Base-by-base conservation (phyloP, 1,140 invertebrate genomes). In the Pseudomyrmex cubaensis region DNA sequence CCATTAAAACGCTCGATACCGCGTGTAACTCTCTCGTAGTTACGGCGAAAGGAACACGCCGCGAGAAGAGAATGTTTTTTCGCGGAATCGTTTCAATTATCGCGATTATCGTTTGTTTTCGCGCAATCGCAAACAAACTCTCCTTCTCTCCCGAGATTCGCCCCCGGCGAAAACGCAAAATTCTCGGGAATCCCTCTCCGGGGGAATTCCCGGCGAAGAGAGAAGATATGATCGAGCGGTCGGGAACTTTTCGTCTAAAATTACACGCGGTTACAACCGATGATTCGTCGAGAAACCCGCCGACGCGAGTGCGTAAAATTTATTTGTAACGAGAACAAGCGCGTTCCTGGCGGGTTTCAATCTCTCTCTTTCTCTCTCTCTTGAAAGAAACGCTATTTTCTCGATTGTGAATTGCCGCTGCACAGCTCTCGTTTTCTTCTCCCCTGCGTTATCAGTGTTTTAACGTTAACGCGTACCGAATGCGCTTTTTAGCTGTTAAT, bases 241-340 rank as follows among this genome's bases (percentile, higher is more conserved):
- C 5, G 35, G 35, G 35, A 20, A 48, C 15, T 57, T 70, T 61
- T 35, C 66, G 44, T 25, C 54, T 48, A 72, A 80, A 80, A 72
- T 80, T 72, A 80, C 20, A 44, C 66, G 0, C 1, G 7, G 15
- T 20, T 13, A 12, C 52, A 25, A 4, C 20, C 48, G 63, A 10
- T 35, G 9, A 52, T 48, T 22, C 17, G 2, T 17, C 63, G 35
- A 59, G 35, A 57, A 15, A 12, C 44, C 12, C 66, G 20, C 10
- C 12, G 57, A 64, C 15, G 22, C 76, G 13, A n/a, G 13, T 35
- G 15, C n/a, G 15, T 48, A 70, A 78, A 78, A 70, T 59, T 78
- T 50, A 70, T 48, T 56, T 44, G 15, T 66, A 66, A 13, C 10
- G 46, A 59, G 15, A 72, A 78, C 20, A 25, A 57, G 8, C 63